A percentile compares a stretch with the other conserved stretches of the same genome.
Evolutionary conservation across 2,113 vertebrate genomes (phyloP).

Genomic region (Amia ocellicauda): DNA sequence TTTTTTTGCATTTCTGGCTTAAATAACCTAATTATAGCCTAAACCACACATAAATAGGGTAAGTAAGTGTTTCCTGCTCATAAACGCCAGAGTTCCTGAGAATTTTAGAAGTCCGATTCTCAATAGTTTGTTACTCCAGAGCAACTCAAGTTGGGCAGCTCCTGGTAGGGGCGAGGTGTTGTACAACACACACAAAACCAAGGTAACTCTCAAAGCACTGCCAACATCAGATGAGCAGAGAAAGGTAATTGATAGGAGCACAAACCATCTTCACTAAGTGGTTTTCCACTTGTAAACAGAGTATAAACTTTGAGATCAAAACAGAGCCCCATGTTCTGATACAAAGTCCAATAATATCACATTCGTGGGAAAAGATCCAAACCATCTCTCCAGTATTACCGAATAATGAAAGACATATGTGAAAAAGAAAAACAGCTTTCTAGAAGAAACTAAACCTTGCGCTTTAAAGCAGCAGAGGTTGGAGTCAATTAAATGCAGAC

Average conservation of each 20-base stretch:
- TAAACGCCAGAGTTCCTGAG: neutral
- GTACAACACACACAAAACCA: neutral
- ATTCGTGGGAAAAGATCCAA: conserved; percentile 3
- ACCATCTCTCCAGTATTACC: neutral
- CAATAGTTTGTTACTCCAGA: neutral
- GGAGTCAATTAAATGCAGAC: neutral
- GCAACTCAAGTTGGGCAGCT: no score
- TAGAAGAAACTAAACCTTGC: neutral
- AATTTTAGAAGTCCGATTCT: no score
- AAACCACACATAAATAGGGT: neutral
- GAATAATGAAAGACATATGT: conserved; percentile 4
- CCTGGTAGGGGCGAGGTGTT: neutral
- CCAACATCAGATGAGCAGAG: neutral
- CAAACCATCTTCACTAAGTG: neutral
- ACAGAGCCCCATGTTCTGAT: neutral
- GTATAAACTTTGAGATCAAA: neutral
- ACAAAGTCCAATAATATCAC: neutral
- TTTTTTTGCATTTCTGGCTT: neutral
- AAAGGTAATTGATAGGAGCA: neutral
- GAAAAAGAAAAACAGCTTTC: neutral
- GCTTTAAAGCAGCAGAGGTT: neutral
- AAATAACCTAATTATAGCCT: neutral
- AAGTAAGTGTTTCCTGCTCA: neutral
- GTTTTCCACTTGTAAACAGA: neutral
- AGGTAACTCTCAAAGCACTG: conserved; percentile 1